A percentile compares a stretch with the other conserved stretches of the same genome.
phyloP scores from a whole-genome alignment of 2,797 vertebrate species.

The Chelidonichthys spinosus region DNA sequence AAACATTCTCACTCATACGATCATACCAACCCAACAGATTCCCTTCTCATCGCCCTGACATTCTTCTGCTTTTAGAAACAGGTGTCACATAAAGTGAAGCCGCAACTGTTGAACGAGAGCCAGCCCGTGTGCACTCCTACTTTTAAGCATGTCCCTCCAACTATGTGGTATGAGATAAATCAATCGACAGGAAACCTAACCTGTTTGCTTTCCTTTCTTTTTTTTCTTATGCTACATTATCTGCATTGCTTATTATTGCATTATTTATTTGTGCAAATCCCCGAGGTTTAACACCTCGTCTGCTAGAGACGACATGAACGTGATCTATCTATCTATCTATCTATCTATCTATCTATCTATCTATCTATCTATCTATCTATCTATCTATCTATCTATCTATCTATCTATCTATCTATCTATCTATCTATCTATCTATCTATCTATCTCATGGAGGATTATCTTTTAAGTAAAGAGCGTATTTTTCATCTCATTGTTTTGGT shows the following conservation, averaged over 20 bases:
- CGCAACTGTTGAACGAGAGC: slow-evolving; percentile 1
- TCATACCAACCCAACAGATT: slow-evolving; percentile 1
- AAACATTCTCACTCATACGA: slow-evolving; percentile 3
- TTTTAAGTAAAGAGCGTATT: background rate
- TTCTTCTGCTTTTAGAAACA: slow-evolving; percentile 28
- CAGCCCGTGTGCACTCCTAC: background rate
- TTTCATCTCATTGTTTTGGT: background rate
- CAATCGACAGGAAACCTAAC: slow-evolving; percentile 9
- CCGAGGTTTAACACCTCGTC: slow-evolving; percentile 48
- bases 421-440: background rate
- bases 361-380: slow-evolving; percentile 17
- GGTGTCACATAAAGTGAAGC: background rate
- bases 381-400: slow-evolving; percentile 15
- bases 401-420: no score
- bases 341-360: slow-evolving; percentile 24
- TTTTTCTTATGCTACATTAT: slow-evolving; percentile 22
- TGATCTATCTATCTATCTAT: background rate
- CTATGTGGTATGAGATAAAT: background rate
- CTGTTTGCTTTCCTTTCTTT: slow-evolving; percentile 1
- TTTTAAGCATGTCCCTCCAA: background rate
- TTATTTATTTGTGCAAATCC: slow-evolving; percentile 55
- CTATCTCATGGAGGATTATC: background rate
- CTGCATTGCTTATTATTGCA: background rate
- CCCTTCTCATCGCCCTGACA: slow-evolving; percentile 11
- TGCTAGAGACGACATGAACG: background rate